phyloP scores from a whole-genome alignment of 2,888 invertebrate species.

The Phyllotreta striolata region DNA sequence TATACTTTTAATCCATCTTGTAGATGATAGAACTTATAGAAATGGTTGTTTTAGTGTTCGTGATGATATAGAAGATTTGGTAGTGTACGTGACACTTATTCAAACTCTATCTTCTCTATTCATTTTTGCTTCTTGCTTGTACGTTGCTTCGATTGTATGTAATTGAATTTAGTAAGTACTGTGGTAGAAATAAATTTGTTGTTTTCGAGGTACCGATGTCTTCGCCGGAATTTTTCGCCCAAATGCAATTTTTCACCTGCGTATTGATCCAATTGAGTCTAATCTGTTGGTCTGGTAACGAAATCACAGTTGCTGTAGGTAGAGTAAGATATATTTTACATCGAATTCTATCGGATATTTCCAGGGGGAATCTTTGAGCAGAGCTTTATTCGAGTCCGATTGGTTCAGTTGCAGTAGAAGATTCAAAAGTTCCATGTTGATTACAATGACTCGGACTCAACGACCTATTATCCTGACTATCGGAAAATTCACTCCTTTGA shows the following conservation, averaged over 20 bases:
- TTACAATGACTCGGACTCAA: constrained; percentile 46
- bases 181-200: background rate
- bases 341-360: background rate
- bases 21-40: background rate
- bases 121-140: constrained; percentile 49
- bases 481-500: constrained; percentile 47
- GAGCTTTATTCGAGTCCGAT: constrained; percentile 38
- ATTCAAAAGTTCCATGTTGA: constrained; percentile 45
- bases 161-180: background rate
- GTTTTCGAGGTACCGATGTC: constrained; percentile 41
- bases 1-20: background rate
- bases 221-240: constrained; percentile 44
- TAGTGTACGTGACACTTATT: constrained; percentile 45
- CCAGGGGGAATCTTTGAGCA: background rate
- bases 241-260: constrained; percentile 42
- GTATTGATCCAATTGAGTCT: constrained; percentile 40
- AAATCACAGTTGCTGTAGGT: constrained; percentile 46
- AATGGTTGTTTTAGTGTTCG: constrained; percentile 42
- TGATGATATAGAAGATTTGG: constrained; percentile 46
- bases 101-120: constrained; percentile 49
- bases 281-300: constrained; percentile 46
- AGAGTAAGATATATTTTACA: background rate
- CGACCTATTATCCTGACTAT: constrained; percentile 45
- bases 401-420: constrained; percentile 43
- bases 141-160: constrained; percentile 45